Evolutionary conservation across 2,113 vertebrate species (phyloP), one percentile per base, ranked within the genome.

Genomic region (Clarias magur): DNA sequence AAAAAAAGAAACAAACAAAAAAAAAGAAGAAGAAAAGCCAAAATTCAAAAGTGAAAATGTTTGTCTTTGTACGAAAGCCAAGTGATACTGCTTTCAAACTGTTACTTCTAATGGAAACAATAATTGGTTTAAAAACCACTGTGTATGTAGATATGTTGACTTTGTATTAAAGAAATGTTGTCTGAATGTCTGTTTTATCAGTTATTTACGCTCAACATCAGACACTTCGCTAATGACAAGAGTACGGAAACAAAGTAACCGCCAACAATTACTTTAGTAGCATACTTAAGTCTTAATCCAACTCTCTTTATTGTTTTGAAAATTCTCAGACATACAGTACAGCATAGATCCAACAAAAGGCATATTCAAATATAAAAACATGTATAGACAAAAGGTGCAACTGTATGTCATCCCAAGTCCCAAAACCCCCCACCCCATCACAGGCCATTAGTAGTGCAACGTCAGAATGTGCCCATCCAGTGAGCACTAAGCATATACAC

Each of bases 151-250:
- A 99, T 99, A 99, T 96, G 97, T 97, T 96, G 93, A 98, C 96
- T 99, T 99, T 99, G 97, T 99, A 99, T 99, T 99, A 99, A 99
- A 99, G 97, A 97, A 97, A 95, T 96, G 96, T 96, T 96, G 96
- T 97, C 97, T 96, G 96, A 97, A 95, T 88, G 34, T 88, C 42
- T 48, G 76, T 75, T 73, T 89, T 90, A 83, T 27, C 27, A 19
- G 17, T 92, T 79, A 88, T 86, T 83, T 78, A 17, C n/a, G n/a
- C 42, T 56, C 1, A 25, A 83, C 27, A 23, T 54, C 15, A 48
- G 38, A 75, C 68, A 38, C 38, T 19, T 19, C 19, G 68, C 16
- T 72, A 3, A 17, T 34, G 63, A 13, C 27, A 72, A 48, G 38
- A 75, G 19, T 42, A 42, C 38, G 21, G 10, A 73, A 42, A 48